Conservation (phyloP, 2,113 vertebrate genomes). For the Pavo muticus region DNA sequence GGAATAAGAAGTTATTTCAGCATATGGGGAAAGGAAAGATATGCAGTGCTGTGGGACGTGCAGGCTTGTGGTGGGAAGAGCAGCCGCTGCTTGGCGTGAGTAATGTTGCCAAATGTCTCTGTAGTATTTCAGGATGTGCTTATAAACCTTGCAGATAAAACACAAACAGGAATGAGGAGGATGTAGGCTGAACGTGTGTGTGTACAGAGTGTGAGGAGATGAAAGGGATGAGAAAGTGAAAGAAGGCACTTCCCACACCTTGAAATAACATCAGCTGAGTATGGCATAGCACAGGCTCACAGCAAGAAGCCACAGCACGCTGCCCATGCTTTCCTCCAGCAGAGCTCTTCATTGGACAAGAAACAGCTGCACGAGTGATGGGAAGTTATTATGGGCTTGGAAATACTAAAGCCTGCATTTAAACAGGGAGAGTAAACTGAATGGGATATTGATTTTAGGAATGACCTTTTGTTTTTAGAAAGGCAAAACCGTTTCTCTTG, state of each 20-base stretch:
- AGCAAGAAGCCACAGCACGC: background rate
- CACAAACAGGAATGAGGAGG: background rate
- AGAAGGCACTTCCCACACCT: background rate
- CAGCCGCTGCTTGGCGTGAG: rapidly evolving
- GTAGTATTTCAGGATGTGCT: background rate
- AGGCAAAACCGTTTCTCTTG: rapidly evolving
- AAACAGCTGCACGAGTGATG: background rate
- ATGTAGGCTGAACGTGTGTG: rapidly evolving
- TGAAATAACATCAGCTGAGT: background rate
- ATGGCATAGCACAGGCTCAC: background rate
- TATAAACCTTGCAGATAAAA: background rate
- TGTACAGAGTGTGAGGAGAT: rapidly evolving
- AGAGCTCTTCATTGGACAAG: background rate
- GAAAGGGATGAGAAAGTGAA: background rate
- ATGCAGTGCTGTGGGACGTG: background rate
- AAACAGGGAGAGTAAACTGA: background rate
- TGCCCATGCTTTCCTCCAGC: background rate
- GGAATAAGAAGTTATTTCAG: background rate
- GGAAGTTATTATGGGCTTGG: rapidly evolving
- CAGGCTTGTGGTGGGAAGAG: background rate
- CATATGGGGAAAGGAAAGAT: rapidly evolving
- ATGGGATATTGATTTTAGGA: background rate
- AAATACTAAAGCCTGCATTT: background rate
- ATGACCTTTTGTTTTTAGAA: background rate
- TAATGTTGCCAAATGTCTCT: background rate